Base-by-base conservation (phyloP, 2,888 invertebrate species). In the Amphipyra berbera region DNA sequence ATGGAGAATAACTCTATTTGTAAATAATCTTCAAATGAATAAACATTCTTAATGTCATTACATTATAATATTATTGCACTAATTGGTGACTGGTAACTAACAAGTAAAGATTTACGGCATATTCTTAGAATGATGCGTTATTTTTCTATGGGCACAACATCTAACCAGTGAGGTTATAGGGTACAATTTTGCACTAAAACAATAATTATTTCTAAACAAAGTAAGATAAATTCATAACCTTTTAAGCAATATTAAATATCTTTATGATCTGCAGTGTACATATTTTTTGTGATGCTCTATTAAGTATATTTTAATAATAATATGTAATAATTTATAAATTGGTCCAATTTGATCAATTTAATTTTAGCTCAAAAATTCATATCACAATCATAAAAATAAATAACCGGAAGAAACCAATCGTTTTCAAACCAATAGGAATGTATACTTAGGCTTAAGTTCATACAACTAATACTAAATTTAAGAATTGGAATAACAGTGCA, bases 51-150 rank as follows among this genome's bases (percentile, higher is more conserved):
- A 65, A 67, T 63, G 55, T 44, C 21, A 62, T 56, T 47, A 6
- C 52, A 33, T 33, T 9, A 64, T 58, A 57, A 57, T 73, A 82
- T 81, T 72, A 83, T 83, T 83, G 83, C 83, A 83, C 83, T 78
- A 61, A 48, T 58, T 71, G 76, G 67, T 71, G 65, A 66, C 58
- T 82, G 83, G 83, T 83, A 83, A 83, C 82, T 79, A 61, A 57
- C 44, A 53, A 53, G 54, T 65, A 61, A 59, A 27, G n/a, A 61
- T 59, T 57, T 58, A 60, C 59, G 58, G 58, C 59, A 68, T 3
- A 21, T 21, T 3, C 1, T 21, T 21, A 21, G 21, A 21, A 21
- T 21, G 3, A 21, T 21, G 21, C 21, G 21, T 21, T 21, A 21
- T 21, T 21, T 21, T 21, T 21, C 21, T 21, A 21, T 2, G 21